Conservation (phyloP, 1,140 invertebrate species). For the Lucilia cuprina region DNA sequence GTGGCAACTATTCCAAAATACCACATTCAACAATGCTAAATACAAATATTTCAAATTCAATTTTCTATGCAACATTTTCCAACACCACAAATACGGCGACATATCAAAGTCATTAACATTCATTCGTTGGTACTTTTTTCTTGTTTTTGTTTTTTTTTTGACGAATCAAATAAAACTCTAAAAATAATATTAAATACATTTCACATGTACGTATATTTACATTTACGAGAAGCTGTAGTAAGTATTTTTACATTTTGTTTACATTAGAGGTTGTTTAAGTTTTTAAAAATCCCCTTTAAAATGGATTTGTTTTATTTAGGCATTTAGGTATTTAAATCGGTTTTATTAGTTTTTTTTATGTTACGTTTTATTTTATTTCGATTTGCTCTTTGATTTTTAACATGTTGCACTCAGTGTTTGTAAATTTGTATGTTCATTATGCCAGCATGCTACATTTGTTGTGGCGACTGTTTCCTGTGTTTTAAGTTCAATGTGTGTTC, state of each 20-base stretch:
- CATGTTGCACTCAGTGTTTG: background rate
- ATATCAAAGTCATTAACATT: slow-evolving; percentile 8
- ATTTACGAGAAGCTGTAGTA: no score
- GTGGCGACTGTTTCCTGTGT: background rate
- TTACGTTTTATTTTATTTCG: background rate
- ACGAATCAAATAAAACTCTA: background rate
- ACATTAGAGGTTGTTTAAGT: background rate
- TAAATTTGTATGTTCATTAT: background rate
- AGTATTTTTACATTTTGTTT: background rate
- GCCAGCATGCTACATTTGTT: background rate
- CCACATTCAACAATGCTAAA: no score
- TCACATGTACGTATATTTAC: background rate
- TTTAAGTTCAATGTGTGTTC: background rate
- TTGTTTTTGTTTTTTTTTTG: background rate
- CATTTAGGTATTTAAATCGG: background rate
- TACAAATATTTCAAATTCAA: background rate
- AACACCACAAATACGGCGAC: background rate
- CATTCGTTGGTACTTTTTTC: background rate
- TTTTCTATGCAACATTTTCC: slow-evolving; percentile 10
- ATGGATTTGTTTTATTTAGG: background rate
- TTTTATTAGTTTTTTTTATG: background rate
- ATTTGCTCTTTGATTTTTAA: slow-evolving; percentile 18
- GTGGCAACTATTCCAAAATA: background rate
- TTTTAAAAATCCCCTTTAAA: background rate
- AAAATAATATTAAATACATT: background rate